These are phyloP conservation scores for Alosa alosa DNA, from an alignment of 2,113 vertebrate species.

Conservation along the genomic window DNA sequence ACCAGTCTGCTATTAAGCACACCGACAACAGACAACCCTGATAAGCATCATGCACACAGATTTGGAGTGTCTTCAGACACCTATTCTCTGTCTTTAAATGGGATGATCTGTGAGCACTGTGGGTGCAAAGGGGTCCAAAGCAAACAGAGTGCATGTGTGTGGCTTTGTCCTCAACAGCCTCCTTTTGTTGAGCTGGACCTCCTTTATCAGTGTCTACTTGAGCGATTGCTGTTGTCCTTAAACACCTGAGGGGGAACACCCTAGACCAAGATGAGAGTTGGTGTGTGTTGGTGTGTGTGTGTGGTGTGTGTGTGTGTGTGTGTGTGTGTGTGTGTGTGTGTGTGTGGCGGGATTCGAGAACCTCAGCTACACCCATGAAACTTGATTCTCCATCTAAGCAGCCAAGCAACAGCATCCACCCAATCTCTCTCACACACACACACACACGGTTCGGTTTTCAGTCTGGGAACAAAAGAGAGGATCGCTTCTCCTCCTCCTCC, in stretches of 20 bases:
- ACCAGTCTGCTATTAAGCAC: background rate
- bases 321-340: conserved; percentile 6
- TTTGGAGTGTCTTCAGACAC: background rate
- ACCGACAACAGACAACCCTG: background rate
- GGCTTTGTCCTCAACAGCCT: background rate
- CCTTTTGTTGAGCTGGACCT: background rate
- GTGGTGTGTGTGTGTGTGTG: background rate
- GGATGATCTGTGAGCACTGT: background rate
- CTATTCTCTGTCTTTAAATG: background rate
- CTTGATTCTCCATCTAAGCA: background rate
- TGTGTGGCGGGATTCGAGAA: background rate
- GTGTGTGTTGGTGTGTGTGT: background rate
- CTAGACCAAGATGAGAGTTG: background rate
- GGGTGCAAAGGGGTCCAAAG: background rate
- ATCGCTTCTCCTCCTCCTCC: conserved; percentile 5
- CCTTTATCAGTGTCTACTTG: background rate
- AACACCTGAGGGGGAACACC: background rate
- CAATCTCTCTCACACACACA: background rate
- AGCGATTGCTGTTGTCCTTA: background rate
- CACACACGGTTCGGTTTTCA: conserved; percentile 34
- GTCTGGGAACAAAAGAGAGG: conserved; percentile 19
- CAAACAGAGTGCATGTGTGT: background rate
- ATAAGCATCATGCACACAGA: background rate
- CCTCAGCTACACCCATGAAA: background rate
- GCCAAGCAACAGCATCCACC: background rate